These are phyloP conservation scores for Potamarius usumacintae DNA, from an alignment of 2,113 vertebrate genomes.

Conservation along the genomic window DNA sequence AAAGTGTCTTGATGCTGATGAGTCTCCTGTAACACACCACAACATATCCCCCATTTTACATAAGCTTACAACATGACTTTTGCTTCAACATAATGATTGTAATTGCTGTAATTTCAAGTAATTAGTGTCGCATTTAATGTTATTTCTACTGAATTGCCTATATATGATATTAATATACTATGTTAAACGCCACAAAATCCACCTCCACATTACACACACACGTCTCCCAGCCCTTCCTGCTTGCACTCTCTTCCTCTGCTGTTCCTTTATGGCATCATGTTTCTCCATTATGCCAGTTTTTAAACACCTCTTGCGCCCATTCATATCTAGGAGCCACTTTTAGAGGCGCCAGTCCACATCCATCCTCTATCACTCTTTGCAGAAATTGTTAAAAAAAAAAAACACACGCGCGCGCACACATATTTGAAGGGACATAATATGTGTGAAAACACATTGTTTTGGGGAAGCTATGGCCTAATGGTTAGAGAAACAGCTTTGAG, in stretches of 20 bases:
- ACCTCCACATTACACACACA: background rate
- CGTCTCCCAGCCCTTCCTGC: slow-evolving; percentile 36
- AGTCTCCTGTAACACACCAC: background rate
- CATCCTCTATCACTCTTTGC: too few relatives aligned
- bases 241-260: slow-evolving; percentile 50
- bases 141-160: background rate
- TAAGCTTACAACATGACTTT: background rate
- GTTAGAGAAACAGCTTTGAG: too few relatives aligned
- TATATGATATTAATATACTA: background rate
- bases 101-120: background rate
- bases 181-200: background rate
- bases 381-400: background rate
- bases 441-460: too few relatives aligned
- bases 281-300: slow-evolving; percentile 75
- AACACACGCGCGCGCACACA: background rate
- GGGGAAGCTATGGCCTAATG: too few relatives aligned
- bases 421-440: too few relatives aligned
- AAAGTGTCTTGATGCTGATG: background rate
- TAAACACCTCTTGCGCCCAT: slow-evolving; percentile 77
- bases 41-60: background rate
- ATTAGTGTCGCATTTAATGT: background rate
- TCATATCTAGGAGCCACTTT: too few relatives aligned
- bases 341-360: too few relatives aligned
- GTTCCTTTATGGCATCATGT: slow-evolving; percentile 60
- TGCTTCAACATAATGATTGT: background rate